Base-by-base conservation (phyloP, 2,797 vertebrate species). In the Limnodromus scolopaceus region DNA sequence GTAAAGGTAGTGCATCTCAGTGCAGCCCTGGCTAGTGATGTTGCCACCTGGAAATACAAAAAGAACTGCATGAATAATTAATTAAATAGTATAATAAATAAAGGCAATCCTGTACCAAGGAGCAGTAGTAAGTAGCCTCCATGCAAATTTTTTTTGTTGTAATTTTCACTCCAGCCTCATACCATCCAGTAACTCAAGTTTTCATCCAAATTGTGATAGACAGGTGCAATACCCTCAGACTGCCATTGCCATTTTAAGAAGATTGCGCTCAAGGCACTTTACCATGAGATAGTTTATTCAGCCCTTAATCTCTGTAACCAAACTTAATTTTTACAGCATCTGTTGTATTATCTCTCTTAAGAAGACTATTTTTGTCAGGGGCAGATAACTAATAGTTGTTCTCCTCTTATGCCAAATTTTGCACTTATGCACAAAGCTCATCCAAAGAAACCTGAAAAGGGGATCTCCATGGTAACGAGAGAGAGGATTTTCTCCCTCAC, bases 401-500 rank as follows among this genome's bases (percentile, higher is more conserved):
- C 86, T 92, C 34, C 39, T 89, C 71, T 85, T 55, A 90, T 41
- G 69, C 63, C 71, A 87, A 83, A 92, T 94, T 94, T 94, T 92
- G 63, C 83, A 88, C 83, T 87, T 54, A 10, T 80, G 92, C 88
- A 39, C 53, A 55, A 76, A 86, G 87, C 93, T 89, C 24, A 65
- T 91, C 89, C 81, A 41, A 72, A 96, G 85, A 74, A 96, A 89
- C 45, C 80, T 90, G 87, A 54, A 95, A 93, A 93, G 76, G 69
- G 89, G 66, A 90, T 97, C 93, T 91, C 95, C 94, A 94, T 96
- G 93, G 91, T 84, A 97, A 96, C 96, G 0, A 72, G 54, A 66
- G 66, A 63, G 43, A 86, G 87, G 71, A 92, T 95, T 92, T 88
- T 90, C 69, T 95, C 58, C 27, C 45, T 95, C 68, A 23, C 10